Conservation (phyloP, 2,797 vertebrate species). For the Phoxinus dragarum region DNA sequence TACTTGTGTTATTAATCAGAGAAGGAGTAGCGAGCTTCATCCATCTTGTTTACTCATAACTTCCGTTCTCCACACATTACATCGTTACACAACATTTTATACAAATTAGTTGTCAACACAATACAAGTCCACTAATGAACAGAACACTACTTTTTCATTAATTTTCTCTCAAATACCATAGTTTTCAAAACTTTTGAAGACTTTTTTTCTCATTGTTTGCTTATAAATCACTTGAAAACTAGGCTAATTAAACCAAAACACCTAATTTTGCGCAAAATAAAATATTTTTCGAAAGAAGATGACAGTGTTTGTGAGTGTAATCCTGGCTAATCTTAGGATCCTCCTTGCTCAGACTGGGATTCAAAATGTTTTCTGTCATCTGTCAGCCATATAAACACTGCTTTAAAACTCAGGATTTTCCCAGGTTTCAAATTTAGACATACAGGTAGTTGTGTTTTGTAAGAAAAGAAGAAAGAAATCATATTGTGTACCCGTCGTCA, state of each 20-base stretch:
- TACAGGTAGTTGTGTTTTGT: background rate
- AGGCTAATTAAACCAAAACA: background rate
- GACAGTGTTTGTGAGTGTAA: constrained; percentile 11
- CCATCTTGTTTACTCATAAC: background rate
- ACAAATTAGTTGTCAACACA: background rate
- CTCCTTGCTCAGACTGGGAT: background rate
- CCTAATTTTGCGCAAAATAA: background rate
- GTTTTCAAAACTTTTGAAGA: background rate
- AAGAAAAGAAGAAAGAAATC: background rate
- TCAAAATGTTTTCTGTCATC: background rate
- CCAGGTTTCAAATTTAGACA: background rate
- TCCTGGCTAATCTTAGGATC: background rate
- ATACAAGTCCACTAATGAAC: background rate
- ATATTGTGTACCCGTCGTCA: background rate
- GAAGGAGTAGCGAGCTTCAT: background rate
- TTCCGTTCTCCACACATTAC: background rate
- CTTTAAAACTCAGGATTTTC: background rate
- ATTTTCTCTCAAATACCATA: background rate
- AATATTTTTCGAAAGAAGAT: background rate
- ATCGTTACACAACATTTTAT: background rate
- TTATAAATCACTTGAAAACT: background rate
- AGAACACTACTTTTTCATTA: background rate
- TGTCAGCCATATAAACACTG: background rate
- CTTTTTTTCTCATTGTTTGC: background rate
- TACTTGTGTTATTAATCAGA: background rate